Evolutionary conservation across 2,888 invertebrate genomes (phyloP).

Genomic region (Electrophaes corylata): DNA sequence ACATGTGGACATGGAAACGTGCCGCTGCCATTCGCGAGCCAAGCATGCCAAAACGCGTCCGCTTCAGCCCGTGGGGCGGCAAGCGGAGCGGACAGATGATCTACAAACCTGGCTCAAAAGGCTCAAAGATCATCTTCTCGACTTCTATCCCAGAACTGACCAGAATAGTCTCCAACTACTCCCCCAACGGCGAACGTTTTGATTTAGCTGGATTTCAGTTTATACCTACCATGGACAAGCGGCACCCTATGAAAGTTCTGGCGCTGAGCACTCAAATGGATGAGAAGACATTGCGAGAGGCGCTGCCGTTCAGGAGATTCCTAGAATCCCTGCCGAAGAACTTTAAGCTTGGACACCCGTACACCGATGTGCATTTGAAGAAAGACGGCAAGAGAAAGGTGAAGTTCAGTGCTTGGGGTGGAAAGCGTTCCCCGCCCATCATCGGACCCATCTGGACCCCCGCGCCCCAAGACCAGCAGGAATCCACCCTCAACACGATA

Average conservation of each 20-base stretch:
- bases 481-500: conserved; percentile 63
- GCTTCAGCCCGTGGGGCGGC: conserved; percentile 80
- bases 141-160: conserved; percentile 68
- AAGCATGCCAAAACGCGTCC: conserved; percentile 76
- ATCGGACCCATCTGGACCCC: conserved; percentile 80
- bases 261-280: conserved; percentile 60
- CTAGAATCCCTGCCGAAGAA: conserved; percentile 61
- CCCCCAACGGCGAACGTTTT: conserved; percentile 52
- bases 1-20: conserved; percentile 75
- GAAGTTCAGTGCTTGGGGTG: conserved; percentile 79
- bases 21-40: conserved; percentile 64
- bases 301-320: conserved; percentile 66
- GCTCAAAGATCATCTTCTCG: conserved; percentile 67
- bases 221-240: conserved; percentile 61
- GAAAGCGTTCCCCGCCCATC: conserved; percentile 74
- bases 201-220: conserved; percentile 65
- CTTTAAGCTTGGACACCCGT: conserved; percentile 73
- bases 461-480: conserved; percentile 57
- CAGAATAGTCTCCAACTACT: conserved; percentile 65
- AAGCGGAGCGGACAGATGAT: conserved; percentile 74
- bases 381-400: conserved; percentile 78
- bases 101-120: conserved; percentile 65
- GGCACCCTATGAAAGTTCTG: conserved; percentile 67
- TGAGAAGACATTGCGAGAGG: conserved; percentile 56
- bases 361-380: conserved; percentile 67